Evolutionary conservation across 1,140 invertebrate species (phyloP), one percentile per base, ranked within the genome.

Genomic region (Andricus grossulariae): DNA sequence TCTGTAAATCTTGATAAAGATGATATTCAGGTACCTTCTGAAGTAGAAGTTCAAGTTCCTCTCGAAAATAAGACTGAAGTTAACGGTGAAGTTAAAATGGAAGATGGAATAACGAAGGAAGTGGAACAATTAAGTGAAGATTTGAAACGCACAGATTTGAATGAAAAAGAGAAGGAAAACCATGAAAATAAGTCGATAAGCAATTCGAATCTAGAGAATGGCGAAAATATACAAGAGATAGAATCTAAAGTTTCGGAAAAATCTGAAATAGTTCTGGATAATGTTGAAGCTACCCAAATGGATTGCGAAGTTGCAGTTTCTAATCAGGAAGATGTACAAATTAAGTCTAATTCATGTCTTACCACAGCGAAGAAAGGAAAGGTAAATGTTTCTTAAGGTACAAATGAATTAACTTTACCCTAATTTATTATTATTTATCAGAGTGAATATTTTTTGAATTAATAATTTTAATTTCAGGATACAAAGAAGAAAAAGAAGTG

Each of bases 91-190:
- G 25, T 39, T 10, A 45, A 52, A 54, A 21, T 60, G 3, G 18
- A 76, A 71, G 74, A 73, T 49, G 72, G 70, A 18, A 73, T 73
- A 18, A 76, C 66, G 19, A 80, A 80, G 39, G 74, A 74, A 54
- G 55, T 76, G 16, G 60, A 76, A 18, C 57, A 52, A 50, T 45
- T 51, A 77, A 66, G 32, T 45, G 66, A 72, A 66, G 60, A 19
- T 50, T 72, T 15, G 25, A 45, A 76, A 45, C 55, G 52, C 45
- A 54, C 74, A 45, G 51, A 49, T 7, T 50, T 25, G 21, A 73
- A 45, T 73, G 77, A 73, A 57, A 66, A 16, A 55, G 39, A 50
- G 15, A 71, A 50, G 21, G 15, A 74, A 55, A 50, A 32, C 45
- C 60, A 39, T 39, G 60, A 39, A 39, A 39, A n/a, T 18, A 66